Conservation (phyloP, 2,113 vertebrate genomes). For the Canis aureus region DNA sequence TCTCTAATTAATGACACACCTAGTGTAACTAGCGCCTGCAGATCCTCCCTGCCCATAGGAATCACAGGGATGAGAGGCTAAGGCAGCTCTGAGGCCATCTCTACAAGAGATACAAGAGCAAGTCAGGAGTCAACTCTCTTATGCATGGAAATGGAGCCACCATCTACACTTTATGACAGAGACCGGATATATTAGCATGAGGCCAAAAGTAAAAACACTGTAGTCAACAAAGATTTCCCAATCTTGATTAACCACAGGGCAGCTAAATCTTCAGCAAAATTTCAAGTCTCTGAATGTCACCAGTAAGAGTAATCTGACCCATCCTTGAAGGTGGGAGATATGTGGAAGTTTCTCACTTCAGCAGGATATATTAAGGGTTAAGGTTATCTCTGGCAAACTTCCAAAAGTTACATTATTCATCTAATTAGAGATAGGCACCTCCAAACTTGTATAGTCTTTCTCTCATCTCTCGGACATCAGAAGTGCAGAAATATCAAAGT, state of each 20-base stretch:
- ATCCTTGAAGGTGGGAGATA: not conserved
- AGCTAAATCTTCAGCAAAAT: not conserved
- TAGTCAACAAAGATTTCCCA: not conserved
- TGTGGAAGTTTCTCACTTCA: not conserved
- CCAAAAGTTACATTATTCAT: conserved; percentile 34
- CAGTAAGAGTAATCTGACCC: not conserved
- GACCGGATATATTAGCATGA: not conserved
- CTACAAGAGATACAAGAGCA: not conserved
- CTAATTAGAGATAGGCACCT: not conserved
- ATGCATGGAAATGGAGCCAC: not conserved
- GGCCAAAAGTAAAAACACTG: not conserved
- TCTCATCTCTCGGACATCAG: conserved; percentile 23
- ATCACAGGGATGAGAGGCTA: not conserved
- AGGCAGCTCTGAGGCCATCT: not conserved
- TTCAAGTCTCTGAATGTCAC: not conserved
- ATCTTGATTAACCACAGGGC: not conserved
- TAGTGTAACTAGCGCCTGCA: not conserved
- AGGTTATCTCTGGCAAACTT: not conserved
- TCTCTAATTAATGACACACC: conserved; percentile 71
- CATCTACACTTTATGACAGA: conserved; percentile 4
- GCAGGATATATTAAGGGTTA: not conserved
- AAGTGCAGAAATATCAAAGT: conserved; percentile 5
- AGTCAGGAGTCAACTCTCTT: not conserved
- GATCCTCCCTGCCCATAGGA: conserved; percentile 58
- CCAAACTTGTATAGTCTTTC: not conserved